A percentile compares a stretch with the other conserved stretches of the same genome.
Conservation (phyloP, 2,797 vertebrate genomes). For the Labroides dimidiatus region DNA sequence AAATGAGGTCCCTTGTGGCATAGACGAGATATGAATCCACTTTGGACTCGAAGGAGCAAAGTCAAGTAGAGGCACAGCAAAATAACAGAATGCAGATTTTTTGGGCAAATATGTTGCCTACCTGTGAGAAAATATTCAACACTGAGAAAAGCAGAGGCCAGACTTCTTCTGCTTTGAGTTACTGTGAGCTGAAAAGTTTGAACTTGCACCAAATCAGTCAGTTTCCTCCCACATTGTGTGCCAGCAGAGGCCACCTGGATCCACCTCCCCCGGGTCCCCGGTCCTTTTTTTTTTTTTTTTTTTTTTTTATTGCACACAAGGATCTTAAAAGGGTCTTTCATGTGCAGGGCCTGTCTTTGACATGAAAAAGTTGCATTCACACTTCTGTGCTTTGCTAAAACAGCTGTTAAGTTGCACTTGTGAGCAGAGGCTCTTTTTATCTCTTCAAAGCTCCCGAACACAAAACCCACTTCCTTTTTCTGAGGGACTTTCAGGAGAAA, state of each 20-base stretch:
- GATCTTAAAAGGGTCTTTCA: slow-evolving; percentile 68
- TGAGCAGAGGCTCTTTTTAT: slow-evolving; percentile 40
- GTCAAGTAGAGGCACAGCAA: slow-evolving; percentile 20
- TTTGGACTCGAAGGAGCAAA: slow-evolving; percentile 54
- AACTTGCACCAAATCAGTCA: slow-evolving; percentile 10
- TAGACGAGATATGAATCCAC: slow-evolving; percentile 30
- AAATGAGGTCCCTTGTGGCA: slow-evolving; percentile 55
- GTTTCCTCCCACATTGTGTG: slow-evolving; percentile 27
- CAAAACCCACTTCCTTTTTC: slow-evolving; percentile 40
- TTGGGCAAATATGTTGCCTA: slow-evolving; percentile 31
- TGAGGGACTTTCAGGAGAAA: slow-evolving; percentile 8
- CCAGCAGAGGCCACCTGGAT: slow-evolving; percentile 53
- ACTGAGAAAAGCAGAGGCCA: slow-evolving; percentile 12
- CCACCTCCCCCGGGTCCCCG: slow-evolving; percentile 38
- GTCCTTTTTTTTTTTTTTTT: too few species aligned
- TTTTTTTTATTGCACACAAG: slow-evolving; percentile 54
- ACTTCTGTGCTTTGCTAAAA: slow-evolving; percentile 59
- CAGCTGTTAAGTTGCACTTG: slow-evolving; percentile 60
- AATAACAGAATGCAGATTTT: slow-evolving; percentile 29
- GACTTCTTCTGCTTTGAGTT: slow-evolving; percentile 22
- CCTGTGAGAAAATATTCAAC: slow-evolving; percentile 42
- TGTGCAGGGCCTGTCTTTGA: slow-evolving; percentile 40
- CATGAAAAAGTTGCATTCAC: slow-evolving; percentile 55
- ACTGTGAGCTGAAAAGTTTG: slow-evolving; percentile 1
- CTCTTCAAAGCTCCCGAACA: slow-evolving; percentile 30